These are phyloP conservation scores for Miichthys miiuy DNA, from an alignment of 2,797 vertebrate genomes.

Conservation along the genomic window DNA sequence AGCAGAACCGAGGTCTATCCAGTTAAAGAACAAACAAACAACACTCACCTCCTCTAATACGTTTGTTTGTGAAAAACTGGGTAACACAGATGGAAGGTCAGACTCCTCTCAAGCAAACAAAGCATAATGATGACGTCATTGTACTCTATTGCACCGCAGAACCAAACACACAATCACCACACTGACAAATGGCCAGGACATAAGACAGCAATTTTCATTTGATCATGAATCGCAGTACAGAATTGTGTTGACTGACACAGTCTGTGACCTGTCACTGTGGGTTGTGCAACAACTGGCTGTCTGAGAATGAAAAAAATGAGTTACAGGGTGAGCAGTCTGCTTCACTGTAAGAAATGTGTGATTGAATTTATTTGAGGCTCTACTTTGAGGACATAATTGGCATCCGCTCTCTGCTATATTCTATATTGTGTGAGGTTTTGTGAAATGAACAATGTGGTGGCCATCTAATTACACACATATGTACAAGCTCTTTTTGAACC, in stretches of 20 bases:
- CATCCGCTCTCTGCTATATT: background rate
- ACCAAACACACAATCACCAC: constrained; percentile 43
- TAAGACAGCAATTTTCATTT: constrained; percentile 43
- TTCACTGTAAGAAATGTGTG: constrained; percentile 7
- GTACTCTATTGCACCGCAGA: constrained; percentile 6
- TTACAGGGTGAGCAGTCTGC: constrained; percentile 8
- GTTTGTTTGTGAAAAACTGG: constrained; percentile 33
- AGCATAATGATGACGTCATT: constrained; percentile 39
- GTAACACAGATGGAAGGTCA: constrained; percentile 45
- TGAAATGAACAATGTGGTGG: background rate
- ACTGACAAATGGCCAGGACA: constrained; percentile 48
- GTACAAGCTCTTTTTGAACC: background rate
- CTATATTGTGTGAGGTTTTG: background rate
- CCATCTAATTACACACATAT: background rate
- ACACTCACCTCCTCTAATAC: constrained; percentile 19
- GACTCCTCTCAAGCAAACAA: constrained; percentile 39
- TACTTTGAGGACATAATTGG: background rate
- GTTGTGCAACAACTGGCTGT: constrained; percentile 16
- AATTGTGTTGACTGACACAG: constrained; percentile 46
- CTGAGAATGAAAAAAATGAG: constrained; percentile 41
- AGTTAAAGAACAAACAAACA: constrained; percentile 32
- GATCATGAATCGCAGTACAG: constrained; percentile 40
- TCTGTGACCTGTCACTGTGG: constrained; percentile 42
- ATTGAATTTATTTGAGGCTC: background rate
- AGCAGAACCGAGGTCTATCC: background rate